Base-by-base conservation (phyloP, 1,140 invertebrate genomes). In the Whitmania pigra region DNA sequence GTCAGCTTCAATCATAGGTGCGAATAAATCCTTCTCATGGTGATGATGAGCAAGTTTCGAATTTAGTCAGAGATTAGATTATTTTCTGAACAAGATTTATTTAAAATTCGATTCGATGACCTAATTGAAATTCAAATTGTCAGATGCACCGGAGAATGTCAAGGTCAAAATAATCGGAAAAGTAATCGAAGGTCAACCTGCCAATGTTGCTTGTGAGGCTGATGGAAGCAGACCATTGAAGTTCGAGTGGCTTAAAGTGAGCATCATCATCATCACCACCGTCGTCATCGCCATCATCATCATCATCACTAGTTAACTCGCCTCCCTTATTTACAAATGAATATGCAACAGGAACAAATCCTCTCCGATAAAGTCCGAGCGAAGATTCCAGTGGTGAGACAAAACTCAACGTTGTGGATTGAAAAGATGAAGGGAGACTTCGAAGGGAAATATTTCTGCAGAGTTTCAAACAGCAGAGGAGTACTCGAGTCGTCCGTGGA, bases 241-340 rank as follows among this genome's bases (percentile, higher is more conserved):
- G 22, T 63, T 63, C 11, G 57, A 63, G 29, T 63, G 57, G 57
- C 57, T 63, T 18, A 63, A 63, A 63, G 57, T 63, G 29, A 63
- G 22, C 29, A 25, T 63, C 57, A 31, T 63, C 57, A 63, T 63
- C 57, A 63, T 63, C 57, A 63, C 15, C 22, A 25, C 22, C 29
- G 57, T 13, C 57, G 22, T 63, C 57, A 18, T 63, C 4, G 22
- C 11, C 22, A 13, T 63, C 22, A n/a, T 49, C 9, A 49, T 11
- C 43, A 49, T 49, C 40, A 43, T 43, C 40, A 13, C 29, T 20
- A 13, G 57, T 63, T 63, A 0, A 63, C 29, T 31, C 22, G 18
- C 9, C 22, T 63, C 29, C 57, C 6, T 31, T n/a, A n/a, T 31
- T 31, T 63, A 18, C 11, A 63, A 63, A 63, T 7, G 9, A 63